phyloP scores from a whole-genome alignment of 2,113 vertebrate species.

The Scolopax mira region DNA sequence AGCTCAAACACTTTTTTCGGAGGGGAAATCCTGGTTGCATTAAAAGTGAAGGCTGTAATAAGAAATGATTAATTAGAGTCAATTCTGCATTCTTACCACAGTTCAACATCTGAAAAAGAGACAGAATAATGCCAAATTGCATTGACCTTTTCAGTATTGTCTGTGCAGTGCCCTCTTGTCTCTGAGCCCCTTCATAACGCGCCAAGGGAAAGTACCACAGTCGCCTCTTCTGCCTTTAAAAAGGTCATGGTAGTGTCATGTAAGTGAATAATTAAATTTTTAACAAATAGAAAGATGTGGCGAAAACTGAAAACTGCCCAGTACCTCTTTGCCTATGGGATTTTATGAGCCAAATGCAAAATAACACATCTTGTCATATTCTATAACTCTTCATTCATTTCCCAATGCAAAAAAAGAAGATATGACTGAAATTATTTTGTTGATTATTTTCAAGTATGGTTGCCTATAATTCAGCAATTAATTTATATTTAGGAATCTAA shows the following conservation, averaged over 20 bases:
- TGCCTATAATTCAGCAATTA: background rate
- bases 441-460: background rate
- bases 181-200: slow-evolving; percentile 40
- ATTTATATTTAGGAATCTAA: background rate
- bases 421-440: background rate
- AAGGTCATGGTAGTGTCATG: slow-evolving; percentile 59
- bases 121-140: slow-evolving; percentile 57
- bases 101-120: slow-evolving; percentile 40
- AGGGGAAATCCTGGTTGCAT: background rate
- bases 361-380: background rate
- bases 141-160: slow-evolving; percentile 70
- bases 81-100: slow-evolving; percentile 34
- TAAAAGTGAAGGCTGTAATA: slow-evolving; percentile 18
- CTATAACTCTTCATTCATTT: background rate
- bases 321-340: background rate
- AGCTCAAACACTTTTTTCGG: background rate
- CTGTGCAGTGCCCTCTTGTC: slow-evolving; percentile 29
- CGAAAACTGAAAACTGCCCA: background rate
- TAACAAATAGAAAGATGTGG: background rate
- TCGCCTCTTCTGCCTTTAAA: slow-evolving; percentile 64
- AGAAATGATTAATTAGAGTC: slow-evolving; percentile 56
- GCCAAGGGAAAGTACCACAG: background rate
- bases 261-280: slow-evolving; percentile 14
- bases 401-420: background rate
- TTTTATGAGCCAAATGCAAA: background rate